phyloP scores from a whole-genome alignment of 2,888 invertebrate species.

The Zaprionus bogoriensis region DNA sequence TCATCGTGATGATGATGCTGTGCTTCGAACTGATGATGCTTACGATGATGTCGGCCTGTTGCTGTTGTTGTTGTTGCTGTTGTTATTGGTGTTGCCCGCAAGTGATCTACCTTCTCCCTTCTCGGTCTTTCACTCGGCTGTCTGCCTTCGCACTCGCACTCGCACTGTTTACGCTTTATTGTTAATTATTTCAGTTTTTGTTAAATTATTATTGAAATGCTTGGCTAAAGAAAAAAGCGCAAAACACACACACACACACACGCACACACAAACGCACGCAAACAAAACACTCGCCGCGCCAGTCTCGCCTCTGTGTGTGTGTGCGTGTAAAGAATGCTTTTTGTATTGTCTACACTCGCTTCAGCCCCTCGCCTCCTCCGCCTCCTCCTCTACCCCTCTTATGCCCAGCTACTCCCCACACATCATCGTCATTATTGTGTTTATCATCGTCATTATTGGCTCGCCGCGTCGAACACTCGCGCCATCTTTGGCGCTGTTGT shows the following conservation, averaged over 20 bases:
- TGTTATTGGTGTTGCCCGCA: constrained; percentile 25
- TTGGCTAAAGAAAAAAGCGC: constrained; percentile 35
- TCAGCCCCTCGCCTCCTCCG: constrained; percentile 2
- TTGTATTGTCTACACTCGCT: constrained; percentile 19
- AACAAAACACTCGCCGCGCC: constrained; percentile 26
- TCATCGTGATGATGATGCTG: constrained; percentile 13
- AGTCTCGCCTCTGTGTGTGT: no score
- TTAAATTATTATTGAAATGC: constrained; percentile 72
- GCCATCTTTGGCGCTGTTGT: constrained; percentile 65
- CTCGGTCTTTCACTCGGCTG: constrained; percentile 1
- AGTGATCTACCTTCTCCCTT: constrained; percentile 18
- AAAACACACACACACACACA: constrained; percentile 51
- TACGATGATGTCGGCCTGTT: background rate
- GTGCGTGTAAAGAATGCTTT: constrained; percentile 68
- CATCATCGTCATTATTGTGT: constrained; percentile 7
- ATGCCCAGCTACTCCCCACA: background rate
- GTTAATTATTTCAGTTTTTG: constrained; percentile 73
- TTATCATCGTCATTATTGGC: constrained; percentile 18
- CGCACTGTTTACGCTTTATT: constrained; percentile 39
- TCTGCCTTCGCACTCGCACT: background rate
- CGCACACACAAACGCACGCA: constrained; percentile 48
- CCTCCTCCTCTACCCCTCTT: background rate
- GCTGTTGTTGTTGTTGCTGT: constrained; percentile 12
- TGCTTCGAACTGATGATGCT: background rate
- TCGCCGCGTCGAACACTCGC: constrained; percentile 56